phyloP scores from a whole-genome alignment of 2,113 vertebrate genomes.

The Zeus faber region DNA sequence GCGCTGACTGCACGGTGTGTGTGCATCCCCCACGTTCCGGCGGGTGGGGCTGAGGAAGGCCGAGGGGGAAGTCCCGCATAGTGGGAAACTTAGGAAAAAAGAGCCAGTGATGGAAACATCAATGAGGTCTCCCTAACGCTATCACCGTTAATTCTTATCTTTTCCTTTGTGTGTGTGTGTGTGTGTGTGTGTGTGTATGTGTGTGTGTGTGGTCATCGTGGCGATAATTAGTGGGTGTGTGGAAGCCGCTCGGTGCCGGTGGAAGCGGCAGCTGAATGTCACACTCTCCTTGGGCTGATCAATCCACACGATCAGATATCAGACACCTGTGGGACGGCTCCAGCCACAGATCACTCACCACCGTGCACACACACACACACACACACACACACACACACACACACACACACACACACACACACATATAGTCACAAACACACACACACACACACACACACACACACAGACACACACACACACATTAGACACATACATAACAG shows the following conservation, averaged over 20 bases:
- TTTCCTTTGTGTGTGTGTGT: not conserved
- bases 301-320: constrained; percentile 73
- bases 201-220: constrained; percentile 33
- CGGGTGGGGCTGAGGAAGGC: no score
- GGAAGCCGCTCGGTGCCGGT: no score
- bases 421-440: constrained; percentile 9
- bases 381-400: constrained; percentile 5
- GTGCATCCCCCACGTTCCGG: no score
- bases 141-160: no score
- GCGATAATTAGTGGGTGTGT: constrained; percentile 33
- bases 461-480: constrained; percentile 15
- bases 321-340: constrained; percentile 64
- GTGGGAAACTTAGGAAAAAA: no score
- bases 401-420: constrained; percentile 10
- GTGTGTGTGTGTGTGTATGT: constrained; percentile 1
- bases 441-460: not conserved
- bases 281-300: constrained; percentile 72
- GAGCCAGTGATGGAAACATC: no score
- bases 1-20: no score
- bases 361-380: constrained; percentile 24
- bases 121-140: no score
- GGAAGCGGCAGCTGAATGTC: constrained; percentile 66
- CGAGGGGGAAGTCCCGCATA: no score
- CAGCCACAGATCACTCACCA: constrained; percentile 28
- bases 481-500: no score